Evolutionary conservation across 2,888 invertebrate species (phyloP).

Genomic region (Spicauda simplicius): DNA sequence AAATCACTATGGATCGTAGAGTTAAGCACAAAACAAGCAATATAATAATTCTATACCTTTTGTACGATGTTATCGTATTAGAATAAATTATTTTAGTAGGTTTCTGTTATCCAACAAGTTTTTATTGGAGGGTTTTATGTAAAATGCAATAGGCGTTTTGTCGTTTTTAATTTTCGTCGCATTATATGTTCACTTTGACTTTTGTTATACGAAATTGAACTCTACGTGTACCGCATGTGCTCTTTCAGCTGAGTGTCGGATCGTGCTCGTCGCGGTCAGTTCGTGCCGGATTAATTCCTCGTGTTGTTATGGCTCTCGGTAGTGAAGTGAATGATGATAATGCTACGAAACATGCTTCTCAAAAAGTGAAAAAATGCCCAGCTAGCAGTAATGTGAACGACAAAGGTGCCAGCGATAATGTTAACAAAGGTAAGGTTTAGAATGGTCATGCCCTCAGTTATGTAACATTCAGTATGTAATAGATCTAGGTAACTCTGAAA

Average conservation of each 20-base stretch:
- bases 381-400: conserved; percentile 71
- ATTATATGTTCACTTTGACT: conserved; percentile 50
- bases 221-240: conserved; percentile 81
- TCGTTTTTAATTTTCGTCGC: conserved; percentile 43
- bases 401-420: conserved; percentile 72
- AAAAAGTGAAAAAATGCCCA: conserved; percentile 82
- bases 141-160: conserved; percentile 18
- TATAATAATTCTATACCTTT: not conserved
- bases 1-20: not conserved
- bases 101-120: conserved; percentile 1
- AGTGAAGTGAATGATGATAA: conserved; percentile 85
- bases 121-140: conserved; percentile 6
- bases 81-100: not conserved
- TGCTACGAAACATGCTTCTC: conserved; percentile 73
- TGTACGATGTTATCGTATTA: not conserved
- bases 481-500: conserved; percentile 53
- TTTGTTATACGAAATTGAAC: conserved; percentile 68
- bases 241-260: conserved; percentile 81
- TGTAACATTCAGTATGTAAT: conserved; percentile 71
- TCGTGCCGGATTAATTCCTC: conserved; percentile 79
- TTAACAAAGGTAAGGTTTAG: conserved; percentile 76
- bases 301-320: conserved; percentile 85
- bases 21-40: not conserved
- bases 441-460: conserved; percentile 78
- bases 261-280: conserved; percentile 81